Evolutionary conservation across 92 coral and sea anemone genomes (phyloP).

Genomic region (Porites lobata): DNA sequence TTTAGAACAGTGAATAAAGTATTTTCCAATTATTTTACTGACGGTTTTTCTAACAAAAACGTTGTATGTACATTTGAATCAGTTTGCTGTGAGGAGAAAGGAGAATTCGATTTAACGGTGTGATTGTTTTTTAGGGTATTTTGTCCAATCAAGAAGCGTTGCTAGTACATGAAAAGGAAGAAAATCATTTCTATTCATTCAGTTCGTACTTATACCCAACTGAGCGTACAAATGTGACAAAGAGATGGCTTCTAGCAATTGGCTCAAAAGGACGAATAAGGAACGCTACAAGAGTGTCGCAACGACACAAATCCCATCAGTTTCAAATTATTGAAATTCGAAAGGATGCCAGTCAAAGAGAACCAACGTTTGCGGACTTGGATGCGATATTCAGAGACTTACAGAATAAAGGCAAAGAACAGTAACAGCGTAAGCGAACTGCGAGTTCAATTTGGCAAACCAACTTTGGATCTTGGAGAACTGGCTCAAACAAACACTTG

Average conservation of each 20-base stretch:
- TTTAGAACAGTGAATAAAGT: too few relatives aligned
- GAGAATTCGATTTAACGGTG: neutral
- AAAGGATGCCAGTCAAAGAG: neutral
- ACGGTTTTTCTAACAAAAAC: too few relatives aligned
- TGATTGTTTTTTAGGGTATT: conserved; percentile 18
- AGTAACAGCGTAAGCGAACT: neutral
- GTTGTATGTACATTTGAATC: too few relatives aligned
- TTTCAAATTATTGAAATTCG: conserved; percentile 26
- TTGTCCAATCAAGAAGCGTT: conserved; percentile 35
- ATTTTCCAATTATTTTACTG: too few relatives aligned
- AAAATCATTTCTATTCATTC: conserved; percentile 38
- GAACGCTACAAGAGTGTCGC: conserved; percentile 25
- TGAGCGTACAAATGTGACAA: neutral
- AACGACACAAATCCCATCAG: conserved; percentile 37
- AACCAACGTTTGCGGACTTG: neutral
- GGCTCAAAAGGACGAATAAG: conserved; percentile 37
- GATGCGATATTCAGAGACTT: neutral
- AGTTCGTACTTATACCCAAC: conserved; percentile 30
- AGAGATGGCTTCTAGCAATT: conserved; percentile 42
- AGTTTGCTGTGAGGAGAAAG: too few relatives aligned
- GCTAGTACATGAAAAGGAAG: conserved; percentile 30
- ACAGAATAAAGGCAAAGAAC: neutral
- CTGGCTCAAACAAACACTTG: too few relatives aligned
- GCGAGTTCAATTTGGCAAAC: too few relatives aligned
- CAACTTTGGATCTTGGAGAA: too few relatives aligned